Percentiles rank a stretch among this genome's conserved stretches.
Evolutionary conservation across 2,797 vertebrate genomes (phyloP).

Genomic region (Dendrocincla fuliginosa): DNA sequence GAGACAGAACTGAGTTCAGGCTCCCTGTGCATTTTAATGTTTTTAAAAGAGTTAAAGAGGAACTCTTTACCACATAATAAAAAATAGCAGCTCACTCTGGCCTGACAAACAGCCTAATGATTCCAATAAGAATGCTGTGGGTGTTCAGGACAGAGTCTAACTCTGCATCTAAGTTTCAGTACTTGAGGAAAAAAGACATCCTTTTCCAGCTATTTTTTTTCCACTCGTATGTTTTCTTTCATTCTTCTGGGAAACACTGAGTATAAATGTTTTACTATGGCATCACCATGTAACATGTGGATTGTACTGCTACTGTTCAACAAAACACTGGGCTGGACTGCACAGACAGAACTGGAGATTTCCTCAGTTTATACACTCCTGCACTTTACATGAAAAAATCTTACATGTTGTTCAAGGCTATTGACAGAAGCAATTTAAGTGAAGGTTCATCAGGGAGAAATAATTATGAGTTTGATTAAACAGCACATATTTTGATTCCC

Average conservation of each 20-base stretch:
- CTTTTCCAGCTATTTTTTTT: conserved; percentile 27
- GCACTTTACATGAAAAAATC: not conserved
- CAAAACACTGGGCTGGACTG: not conserved
- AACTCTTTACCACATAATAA: not conserved
- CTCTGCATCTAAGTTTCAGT: not conserved
- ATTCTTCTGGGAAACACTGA: conserved; percentile 31
- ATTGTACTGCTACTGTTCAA: not conserved
- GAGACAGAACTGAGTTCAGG: not conserved
- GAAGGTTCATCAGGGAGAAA: not conserved
- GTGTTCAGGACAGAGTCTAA: not conserved
- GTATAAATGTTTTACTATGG: conserved; percentile 19
- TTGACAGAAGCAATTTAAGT: not conserved
- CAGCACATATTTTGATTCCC: not conserved
- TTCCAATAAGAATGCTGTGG: not conserved
- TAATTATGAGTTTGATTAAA: not conserved
- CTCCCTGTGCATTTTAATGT: not conserved
- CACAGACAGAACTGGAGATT: not conserved
- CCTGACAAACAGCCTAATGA: not conserved
- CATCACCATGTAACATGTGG: not conserved
- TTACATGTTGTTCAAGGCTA: not conserved
- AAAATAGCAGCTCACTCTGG: not conserved
- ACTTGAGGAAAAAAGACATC: conserved; percentile 14
- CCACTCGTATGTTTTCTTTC: not conserved
- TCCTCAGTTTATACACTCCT: not conserved
- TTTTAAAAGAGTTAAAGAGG: not conserved